These are phyloP conservation scores for Chironex yamaguchii DNA, from an alignment of 30 jellyfish, hydroid and myxozoan species.

Conservation along the genomic window DNA sequence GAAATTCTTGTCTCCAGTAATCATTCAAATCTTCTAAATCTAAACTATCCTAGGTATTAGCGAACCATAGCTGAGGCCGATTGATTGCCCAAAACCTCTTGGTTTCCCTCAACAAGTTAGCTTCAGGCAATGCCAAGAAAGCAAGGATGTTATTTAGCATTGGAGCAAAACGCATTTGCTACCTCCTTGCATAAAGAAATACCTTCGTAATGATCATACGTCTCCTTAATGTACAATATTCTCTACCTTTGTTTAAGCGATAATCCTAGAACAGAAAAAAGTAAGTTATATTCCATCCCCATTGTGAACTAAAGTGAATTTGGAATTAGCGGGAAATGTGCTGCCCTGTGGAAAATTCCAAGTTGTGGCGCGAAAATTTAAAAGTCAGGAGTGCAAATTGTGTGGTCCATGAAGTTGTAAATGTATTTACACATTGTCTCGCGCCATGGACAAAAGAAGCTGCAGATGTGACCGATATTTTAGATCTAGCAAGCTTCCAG, in stretches of 20 bases:
- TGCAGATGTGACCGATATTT: not conserved
- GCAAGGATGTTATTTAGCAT: constrained; percentile 12
- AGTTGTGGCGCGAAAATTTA: too few relatives aligned
- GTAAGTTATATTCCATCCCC: not conserved
- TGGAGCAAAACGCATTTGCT: not conserved
- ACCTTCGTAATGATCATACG: not conserved
- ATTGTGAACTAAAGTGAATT: not conserved
- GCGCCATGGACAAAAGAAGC: constrained; percentile 23
- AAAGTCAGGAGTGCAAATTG: too few relatives aligned
- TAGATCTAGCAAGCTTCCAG: not conserved
- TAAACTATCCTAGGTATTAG: constrained; percentile 14
- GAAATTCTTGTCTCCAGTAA: constrained; percentile 46
- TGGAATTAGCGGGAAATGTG: constrained; percentile 30
- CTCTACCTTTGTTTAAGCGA: not conserved
- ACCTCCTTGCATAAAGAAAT: constrained; percentile 16
- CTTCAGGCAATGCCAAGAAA: not conserved
- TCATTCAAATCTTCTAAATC: constrained; percentile 38
- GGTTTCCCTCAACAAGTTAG: constrained; percentile 24
- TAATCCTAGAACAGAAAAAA: not conserved
- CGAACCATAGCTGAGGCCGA: constrained; percentile 42
- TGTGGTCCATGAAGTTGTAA: constrained; percentile 2
- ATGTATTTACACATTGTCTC: constrained; percentile 1
- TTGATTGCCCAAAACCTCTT: constrained; percentile 37
- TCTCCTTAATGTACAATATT: not conserved
- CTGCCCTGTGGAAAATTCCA: too few relatives aligned